These are phyloP conservation scores for Arnoldichthys spilopterus DNA, from an alignment of 2,797 vertebrate species.

Conservation along the genomic window DNA sequence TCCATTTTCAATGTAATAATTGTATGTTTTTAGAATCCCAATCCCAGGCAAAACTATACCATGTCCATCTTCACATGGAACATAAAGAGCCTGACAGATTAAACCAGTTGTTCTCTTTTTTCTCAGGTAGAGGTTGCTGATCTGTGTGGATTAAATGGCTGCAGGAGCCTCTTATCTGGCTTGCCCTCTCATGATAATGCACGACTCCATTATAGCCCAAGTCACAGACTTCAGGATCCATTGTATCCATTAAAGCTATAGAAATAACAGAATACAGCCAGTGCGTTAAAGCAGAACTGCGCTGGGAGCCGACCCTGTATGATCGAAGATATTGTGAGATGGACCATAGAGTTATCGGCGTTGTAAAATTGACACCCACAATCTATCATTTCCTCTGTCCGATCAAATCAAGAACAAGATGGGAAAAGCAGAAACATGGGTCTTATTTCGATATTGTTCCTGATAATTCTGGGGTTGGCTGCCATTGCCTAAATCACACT, in stretches of 20 bases:
- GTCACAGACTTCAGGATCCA: neutral
- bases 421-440: too few species aligned
- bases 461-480: too few species aligned
- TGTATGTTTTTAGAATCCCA: neutral
- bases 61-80: neutral
- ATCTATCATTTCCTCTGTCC: too few species aligned
- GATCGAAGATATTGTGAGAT: neutral
- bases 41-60: too few species aligned
- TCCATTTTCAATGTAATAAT: neutral
- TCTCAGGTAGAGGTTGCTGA: neutral
- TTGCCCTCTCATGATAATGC: neutral
- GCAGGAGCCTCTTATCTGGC: neutral
- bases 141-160: neutral
- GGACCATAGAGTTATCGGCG: neutral
- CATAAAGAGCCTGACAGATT: neutral
- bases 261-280: neutral
- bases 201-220: neutral
- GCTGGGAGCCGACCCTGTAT: neutral
- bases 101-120: neutral
- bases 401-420: too few species aligned
- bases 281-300: neutral
- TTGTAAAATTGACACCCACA: neutral
- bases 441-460: too few species aligned
- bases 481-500: neutral
- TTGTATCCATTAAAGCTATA: neutral